These are phyloP conservation scores for Cryptomyrus ogoouensis DNA, from an alignment of 2,113 vertebrate genomes.

Conservation along the genomic window DNA sequence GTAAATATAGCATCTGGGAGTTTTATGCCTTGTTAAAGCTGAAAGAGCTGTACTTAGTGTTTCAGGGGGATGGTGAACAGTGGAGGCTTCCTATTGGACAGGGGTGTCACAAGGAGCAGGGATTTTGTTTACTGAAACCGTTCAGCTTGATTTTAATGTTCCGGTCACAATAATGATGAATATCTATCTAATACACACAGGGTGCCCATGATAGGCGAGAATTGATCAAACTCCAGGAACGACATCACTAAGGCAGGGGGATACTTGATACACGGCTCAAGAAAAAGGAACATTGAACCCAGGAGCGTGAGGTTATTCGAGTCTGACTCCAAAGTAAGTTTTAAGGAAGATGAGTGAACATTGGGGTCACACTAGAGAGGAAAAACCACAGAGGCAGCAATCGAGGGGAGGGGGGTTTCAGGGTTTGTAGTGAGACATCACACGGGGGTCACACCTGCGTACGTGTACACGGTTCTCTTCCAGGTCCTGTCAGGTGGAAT, in stretches of 20 bases:
- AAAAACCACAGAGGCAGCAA: background rate
- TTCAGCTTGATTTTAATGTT: background rate
- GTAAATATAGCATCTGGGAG: background rate
- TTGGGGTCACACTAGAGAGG: background rate
- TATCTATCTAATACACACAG: background rate
- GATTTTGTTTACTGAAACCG: background rate
- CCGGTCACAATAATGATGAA: background rate
- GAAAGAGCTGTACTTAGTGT: background rate
- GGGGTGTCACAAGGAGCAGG: background rate
- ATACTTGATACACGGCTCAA: background rate
- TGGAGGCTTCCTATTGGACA: background rate
- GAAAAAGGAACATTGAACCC: background rate
- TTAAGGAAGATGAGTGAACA: background rate
- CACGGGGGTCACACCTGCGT: background rate
- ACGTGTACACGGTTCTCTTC: background rate
- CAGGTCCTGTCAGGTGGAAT: slow-evolving; percentile 67
- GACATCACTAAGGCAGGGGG: background rate
- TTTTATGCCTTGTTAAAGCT: background rate
- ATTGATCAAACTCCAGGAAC: background rate
- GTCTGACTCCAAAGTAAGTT: background rate
- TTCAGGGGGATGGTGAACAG: background rate
- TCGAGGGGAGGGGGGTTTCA: background rate
- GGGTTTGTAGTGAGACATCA: background rate
- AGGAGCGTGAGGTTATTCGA: background rate
- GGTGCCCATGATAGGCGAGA: background rate